Evolutionary conservation across 1,140 invertebrate genomes (phyloP), one percentile per base, ranked within the genome.

Genomic region (Anoplophora glabripennis): DNA sequence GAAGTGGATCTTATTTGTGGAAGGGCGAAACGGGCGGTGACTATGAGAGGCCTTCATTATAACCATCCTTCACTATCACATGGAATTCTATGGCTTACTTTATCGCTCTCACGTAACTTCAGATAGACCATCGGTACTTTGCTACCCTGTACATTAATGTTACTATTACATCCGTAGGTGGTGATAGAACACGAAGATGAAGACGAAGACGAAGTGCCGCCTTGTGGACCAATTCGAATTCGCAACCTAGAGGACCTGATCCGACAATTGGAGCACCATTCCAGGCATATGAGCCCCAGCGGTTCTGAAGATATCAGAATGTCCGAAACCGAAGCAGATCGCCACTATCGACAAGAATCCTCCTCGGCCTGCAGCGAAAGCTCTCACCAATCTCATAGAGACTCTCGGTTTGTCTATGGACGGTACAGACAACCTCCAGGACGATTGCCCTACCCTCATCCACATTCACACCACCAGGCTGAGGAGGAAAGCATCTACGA

Each of bases 171-270:
- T 55, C 14, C 59, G 8, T 49, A 63, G 70, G 70, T 73, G 14
- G 68, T 71, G 8, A 66, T 75, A 33, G 76, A 75, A 21, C 77
- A 77, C 33, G 79, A 81, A 15, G 85, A 87, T 28, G 86, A 88
- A 42, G 84, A 86, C 49, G 84, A 87, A 34, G 87, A 89, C 47
- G 85, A 86, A 52, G 79, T 83, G n/a, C 85, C 83, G 0, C 81
- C 84, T 1, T 88, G 86, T 56, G 87, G 87, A 34, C 86, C 87
- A 1, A 84, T 90, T 66, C 82, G 93, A 44, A 95, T 96, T 70
- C 82, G 93, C 36, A 96, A 92, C 72, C 77, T 96, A 52, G 93
- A 95, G 76, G 93, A 96, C 74, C 81, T 96, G 15, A 93, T 96
- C 59, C 79, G 92, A 44, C 91, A 94, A 76, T 77, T 96, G 53